Percentiles rank a stretch among this genome's conserved stretches.
These are phyloP conservation scores for Malacoraja senta DNA, from an alignment of 2,797 vertebrate species.

Conservation along the genomic window DNA sequence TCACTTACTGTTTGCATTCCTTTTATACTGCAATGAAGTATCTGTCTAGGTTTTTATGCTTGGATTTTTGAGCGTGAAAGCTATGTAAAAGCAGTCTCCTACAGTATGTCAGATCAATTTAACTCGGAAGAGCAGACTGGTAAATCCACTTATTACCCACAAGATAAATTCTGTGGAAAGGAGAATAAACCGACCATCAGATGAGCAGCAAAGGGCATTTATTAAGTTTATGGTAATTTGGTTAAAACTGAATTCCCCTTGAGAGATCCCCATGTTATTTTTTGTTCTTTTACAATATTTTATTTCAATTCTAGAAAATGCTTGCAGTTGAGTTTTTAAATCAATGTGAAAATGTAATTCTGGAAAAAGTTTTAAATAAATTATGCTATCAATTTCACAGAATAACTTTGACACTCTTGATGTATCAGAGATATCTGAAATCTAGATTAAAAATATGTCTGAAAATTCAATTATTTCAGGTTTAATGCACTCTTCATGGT, in stretches of 20 bases:
- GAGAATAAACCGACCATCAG: not conserved
- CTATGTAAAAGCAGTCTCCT: not conserved
- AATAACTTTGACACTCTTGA: not conserved
- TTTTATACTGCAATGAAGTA: too few species aligned
- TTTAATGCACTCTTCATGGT: too few species aligned
- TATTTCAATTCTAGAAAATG: not conserved
- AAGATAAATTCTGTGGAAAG: not conserved
- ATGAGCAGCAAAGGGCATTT: not conserved
- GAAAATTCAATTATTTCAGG: too few species aligned
- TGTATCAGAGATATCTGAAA: not conserved
- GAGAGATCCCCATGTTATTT: not conserved
- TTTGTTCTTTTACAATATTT: not conserved
- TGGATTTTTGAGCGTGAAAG: not conserved
- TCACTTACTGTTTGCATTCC: too few species aligned
- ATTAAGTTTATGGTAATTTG: not conserved
- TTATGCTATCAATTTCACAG: not conserved
- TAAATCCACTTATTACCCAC: not conserved
- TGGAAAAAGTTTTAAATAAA: not conserved
- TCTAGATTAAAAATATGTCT: not conserved
- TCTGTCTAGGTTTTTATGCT: too few species aligned
- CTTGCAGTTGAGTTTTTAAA: not conserved
- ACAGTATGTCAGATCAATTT: not conserved
- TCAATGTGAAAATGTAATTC: not conserved
- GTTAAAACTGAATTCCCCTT: not conserved
- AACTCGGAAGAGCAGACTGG: not conserved